These are phyloP conservation scores for Phlogophora meticulosa DNA, from an alignment of 2,888 invertebrate species.

Conservation along the genomic window DNA sequence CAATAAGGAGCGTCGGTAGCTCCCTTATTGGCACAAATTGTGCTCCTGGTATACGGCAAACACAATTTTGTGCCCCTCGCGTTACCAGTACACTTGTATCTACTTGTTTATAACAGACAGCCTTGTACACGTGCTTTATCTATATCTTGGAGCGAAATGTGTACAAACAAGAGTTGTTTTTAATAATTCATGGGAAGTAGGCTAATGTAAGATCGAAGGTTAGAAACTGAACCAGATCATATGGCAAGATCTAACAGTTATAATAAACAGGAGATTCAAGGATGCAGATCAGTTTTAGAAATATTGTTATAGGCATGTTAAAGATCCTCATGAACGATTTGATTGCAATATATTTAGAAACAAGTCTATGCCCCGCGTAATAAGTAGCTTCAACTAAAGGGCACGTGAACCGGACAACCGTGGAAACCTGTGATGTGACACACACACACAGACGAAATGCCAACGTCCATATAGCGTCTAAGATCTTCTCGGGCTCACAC, in stretches of 20 bases:
- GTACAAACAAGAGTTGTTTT: slow-evolving; percentile 42
- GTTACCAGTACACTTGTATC: slow-evolving; percentile 41
- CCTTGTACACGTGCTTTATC: slow-evolving; percentile 60
- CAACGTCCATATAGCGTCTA: slow-evolving; percentile 44
- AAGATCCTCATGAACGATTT: background rate
- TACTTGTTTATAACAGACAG: slow-evolving; percentile 55
- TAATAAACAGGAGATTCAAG: too few relatives aligned
- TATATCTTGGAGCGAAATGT: slow-evolving; percentile 46
- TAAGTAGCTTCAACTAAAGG: slow-evolving; percentile 17
- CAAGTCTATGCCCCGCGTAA: background rate
- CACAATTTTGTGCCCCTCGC: slow-evolving; percentile 59
- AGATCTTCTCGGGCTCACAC: slow-evolving; percentile 61
- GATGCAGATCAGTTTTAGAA: background rate
- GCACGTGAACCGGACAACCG: slow-evolving; percentile 20
- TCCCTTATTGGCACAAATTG: slow-evolving; percentile 62
- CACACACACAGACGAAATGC: slow-evolving; percentile 35
- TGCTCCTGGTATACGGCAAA: slow-evolving; percentile 56
- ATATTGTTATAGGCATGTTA: background rate
- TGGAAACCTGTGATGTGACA: slow-evolving; percentile 2
- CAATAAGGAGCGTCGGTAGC: slow-evolving; percentile 48
- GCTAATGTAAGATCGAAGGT: slow-evolving; percentile 33
- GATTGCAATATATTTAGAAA: background rate
- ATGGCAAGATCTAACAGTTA: background rate
- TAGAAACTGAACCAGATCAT: background rate
- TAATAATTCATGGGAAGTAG: slow-evolving; percentile 42